Evolutionary conservation across 2,797 vertebrate species (phyloP).

Genomic region (Hippoglossus hippoglossus): DNA sequence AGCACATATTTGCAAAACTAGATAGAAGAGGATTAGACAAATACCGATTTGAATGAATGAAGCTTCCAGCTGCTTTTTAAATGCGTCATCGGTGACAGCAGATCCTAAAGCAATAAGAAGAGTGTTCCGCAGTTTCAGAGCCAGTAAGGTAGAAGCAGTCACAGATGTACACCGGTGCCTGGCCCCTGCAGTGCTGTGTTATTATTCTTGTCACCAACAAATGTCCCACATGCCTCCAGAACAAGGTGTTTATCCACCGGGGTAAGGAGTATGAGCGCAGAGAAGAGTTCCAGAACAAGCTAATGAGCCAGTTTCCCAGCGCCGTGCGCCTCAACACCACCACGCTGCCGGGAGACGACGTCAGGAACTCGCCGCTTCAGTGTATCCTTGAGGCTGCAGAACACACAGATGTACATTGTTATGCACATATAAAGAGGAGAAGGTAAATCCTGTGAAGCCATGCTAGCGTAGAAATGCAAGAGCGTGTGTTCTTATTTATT

Average conservation of each 20-base stretch:
- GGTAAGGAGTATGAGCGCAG: constrained; percentile 97
- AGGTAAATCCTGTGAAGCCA: neutral
- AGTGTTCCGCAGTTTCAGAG: too few relatives aligned
- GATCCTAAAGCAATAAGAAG: too few relatives aligned
- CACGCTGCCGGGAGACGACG: constrained; percentile 89
- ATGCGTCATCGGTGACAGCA: too few relatives aligned
- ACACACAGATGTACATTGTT: constrained; percentile 2
- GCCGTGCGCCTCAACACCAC: constrained; percentile 94
- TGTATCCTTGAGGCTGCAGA: constrained; percentile 88
- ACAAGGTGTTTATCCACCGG: constrained; percentile 98
- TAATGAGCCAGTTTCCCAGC: constrained; percentile 95
- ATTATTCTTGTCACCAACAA: neutral
- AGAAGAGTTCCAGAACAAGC: constrained; percentile 95
- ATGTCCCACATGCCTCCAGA: constrained; percentile 78
- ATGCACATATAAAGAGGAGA: neutral
- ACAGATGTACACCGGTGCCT: too few relatives aligned
- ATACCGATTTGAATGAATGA: too few relatives aligned
- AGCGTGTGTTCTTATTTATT: neutral
- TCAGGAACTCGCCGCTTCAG: constrained; percentile 89
- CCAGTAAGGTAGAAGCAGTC: too few relatives aligned
- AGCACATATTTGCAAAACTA: too few relatives aligned
- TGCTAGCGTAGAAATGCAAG: neutral
- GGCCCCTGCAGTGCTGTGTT: neutral
- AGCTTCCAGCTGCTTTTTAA: too few relatives aligned
- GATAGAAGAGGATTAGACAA: too few relatives aligned